Base-by-base conservation (phyloP, 2,888 invertebrate species). In the Phyllotreta cruciferae region DNA sequence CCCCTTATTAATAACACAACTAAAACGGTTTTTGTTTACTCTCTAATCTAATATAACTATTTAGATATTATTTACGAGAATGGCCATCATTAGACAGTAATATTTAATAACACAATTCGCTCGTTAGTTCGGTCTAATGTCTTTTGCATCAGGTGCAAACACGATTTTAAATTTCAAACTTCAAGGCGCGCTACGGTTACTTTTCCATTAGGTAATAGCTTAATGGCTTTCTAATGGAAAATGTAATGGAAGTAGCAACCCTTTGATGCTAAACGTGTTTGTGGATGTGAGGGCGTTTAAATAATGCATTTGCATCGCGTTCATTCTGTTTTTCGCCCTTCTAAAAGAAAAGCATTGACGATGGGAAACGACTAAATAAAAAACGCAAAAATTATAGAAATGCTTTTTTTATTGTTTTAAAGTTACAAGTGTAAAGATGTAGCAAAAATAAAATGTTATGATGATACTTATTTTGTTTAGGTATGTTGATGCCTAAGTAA, bases 171-270 rank as follows among this genome's bases (percentile, higher is more conserved):
- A 52, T 38, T 50, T 52, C 24, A 41, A 36, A 52, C 10, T 50
- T 52, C 14, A 42, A 60, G 44, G 37, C 53, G 44, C 10, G 50
- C 41, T 50, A 39, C 10, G 41, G 24, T 24, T 24, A 34, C 5
- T 24, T 49, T 49, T 38, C 49, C 39, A 44, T 52, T 53, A 60
- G 42, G 37, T 60, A 14, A 53, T 44, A 44, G 3, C 5, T 34
- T 60, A 60, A 60, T 60, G 60, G 41, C 10, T 52, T 60, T 44
- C 44, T 44, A 52, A 60, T 60, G 60, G 44, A 14, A 42, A 14
- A 8, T n/a, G 35, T 60, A 60, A 53, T 36, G 52, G 39, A 36
- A 7, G 35, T 24, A 42, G 53, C 24, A 35, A 41, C 39, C 11
- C 5, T 41, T 54, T 54, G 6, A 41, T 24, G 24, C 24, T 24